These are phyloP conservation scores for Drosophila insularis DNA, from an alignment of 1,140 invertebrate genomes.

Conservation along the genomic window DNA sequence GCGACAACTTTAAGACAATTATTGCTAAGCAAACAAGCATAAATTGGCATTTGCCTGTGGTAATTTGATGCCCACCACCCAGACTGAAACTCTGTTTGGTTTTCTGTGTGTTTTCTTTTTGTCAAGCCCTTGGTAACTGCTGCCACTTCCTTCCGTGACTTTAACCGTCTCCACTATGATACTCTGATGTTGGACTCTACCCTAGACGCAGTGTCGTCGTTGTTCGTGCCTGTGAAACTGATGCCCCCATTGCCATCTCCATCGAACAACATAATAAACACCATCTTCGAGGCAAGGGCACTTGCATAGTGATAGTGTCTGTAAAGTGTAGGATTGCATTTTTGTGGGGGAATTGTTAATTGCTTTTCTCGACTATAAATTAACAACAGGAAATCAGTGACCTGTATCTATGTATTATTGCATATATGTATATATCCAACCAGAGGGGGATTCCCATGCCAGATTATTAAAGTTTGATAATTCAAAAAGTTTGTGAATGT, in stretches of 20 bases:
- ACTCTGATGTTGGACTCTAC: slow-evolving; percentile 30
- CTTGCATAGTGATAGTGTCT: neutral
- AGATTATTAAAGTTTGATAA: neutral
- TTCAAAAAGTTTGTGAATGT: neutral
- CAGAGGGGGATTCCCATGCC: neutral
- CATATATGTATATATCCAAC: neutral
- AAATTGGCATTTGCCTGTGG: slow-evolving; percentile 62
- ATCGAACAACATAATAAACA: slow-evolving; percentile 42
- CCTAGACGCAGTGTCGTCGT: slow-evolving; percentile 70
- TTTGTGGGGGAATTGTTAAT: slow-evolving; percentile 1
- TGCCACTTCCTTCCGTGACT: slow-evolving; percentile 64
- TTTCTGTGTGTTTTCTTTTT: neutral
- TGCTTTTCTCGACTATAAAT: neutral
- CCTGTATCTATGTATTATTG: neutral
- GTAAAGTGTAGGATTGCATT: slow-evolving; percentile 26
- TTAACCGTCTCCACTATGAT: too few species aligned
- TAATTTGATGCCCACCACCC: slow-evolving; percentile 51
- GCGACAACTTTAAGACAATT: slow-evolving; percentile 70
- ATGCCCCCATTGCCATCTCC: slow-evolving; percentile 37
- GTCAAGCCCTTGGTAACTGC: slow-evolving; percentile 31
- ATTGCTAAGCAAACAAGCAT: slow-evolving; percentile 79
- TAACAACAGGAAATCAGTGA: neutral
- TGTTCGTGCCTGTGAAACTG: slow-evolving; percentile 74
- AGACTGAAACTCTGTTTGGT: slow-evolving; percentile 29
- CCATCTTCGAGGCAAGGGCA: slow-evolving; percentile 25